phyloP scores from a whole-genome alignment of 1,140 invertebrate species.

The Spodoptera litura region DNA sequence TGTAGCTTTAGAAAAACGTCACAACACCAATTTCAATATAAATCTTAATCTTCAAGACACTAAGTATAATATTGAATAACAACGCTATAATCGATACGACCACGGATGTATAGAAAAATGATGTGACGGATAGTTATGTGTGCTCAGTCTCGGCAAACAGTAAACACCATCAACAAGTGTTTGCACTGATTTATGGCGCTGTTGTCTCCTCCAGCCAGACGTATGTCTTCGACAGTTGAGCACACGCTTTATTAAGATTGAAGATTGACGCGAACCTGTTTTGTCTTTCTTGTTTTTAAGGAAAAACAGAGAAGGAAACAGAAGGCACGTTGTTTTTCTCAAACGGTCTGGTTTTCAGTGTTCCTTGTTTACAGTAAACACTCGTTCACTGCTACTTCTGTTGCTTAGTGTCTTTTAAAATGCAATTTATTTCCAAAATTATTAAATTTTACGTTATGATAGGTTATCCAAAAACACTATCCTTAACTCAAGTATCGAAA shows the following conservation, averaged over 20 bases:
- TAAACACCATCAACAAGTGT: slow-evolving; percentile 35
- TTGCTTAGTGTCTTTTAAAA: too few species aligned
- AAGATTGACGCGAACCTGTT: background rate
- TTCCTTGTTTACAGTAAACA: too few species aligned
- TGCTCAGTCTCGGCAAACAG: slow-evolving; percentile 1
- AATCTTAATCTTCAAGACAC: background rate
- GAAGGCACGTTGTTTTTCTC: too few species aligned
- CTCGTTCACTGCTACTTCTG: too few species aligned
- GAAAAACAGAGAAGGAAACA: too few species aligned
- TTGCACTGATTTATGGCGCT: background rate
- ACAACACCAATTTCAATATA: too few species aligned
- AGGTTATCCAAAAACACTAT: too few species aligned
- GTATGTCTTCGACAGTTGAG: background rate
- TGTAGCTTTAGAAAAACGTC: too few species aligned
- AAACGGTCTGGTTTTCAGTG: too few species aligned
- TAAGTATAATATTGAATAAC: background rate
- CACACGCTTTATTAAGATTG: background rate
- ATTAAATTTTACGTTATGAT: too few species aligned
- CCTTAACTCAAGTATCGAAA: too few species aligned
- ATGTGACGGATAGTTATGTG: slow-evolving; percentile 12
- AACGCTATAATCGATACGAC: background rate
- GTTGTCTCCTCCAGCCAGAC: background rate
- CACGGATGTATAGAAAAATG: background rate
- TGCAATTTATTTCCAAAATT: too few species aligned
- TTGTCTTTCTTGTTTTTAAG: background rate